Evolutionary conservation across 1,140 invertebrate species (phyloP).

Genomic region (Mycetomoellerius zeteki): DNA sequence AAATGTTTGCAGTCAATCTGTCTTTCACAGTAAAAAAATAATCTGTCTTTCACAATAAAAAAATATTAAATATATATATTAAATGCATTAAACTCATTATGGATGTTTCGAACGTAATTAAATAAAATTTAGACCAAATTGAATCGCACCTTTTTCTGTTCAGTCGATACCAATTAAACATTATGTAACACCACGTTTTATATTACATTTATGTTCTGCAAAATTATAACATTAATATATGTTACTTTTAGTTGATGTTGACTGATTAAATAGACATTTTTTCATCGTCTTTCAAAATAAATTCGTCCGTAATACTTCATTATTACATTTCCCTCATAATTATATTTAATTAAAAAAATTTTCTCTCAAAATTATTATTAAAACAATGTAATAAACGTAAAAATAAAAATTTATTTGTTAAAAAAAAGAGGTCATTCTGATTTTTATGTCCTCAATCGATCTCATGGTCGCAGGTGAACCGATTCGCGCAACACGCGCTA

Average conservation of each 20-base stretch:
- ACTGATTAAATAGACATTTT: not conserved
- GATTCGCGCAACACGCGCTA: slow-evolving; percentile 52
- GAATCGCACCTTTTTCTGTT: not conserved
- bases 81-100: not conserved
- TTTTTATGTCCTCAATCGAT: slow-evolving; percentile 41
- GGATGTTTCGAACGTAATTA: not conserved
- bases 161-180: no score
- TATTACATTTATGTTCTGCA: no score
- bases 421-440: slow-evolving; percentile 31
- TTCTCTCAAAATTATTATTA: not conserved
- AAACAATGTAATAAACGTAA: not conserved
- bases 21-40: no score
- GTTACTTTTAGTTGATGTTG: no score
- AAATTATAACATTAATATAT: no score
- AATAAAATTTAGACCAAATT: not conserved
- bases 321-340: not conserved
- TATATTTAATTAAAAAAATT: not conserved
- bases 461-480: not conserved
- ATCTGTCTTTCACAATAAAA: no score
- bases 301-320: not conserved
- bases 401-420: not conserved
- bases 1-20: not conserved
- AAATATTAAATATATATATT: not conserved
- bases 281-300: not conserved
- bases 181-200: no score